A percentile compares a stretch with the other conserved stretches of the same genome.
phyloP scores from a whole-genome alignment of 2,113 vertebrate species.

The Paratilapia polleni region DNA sequence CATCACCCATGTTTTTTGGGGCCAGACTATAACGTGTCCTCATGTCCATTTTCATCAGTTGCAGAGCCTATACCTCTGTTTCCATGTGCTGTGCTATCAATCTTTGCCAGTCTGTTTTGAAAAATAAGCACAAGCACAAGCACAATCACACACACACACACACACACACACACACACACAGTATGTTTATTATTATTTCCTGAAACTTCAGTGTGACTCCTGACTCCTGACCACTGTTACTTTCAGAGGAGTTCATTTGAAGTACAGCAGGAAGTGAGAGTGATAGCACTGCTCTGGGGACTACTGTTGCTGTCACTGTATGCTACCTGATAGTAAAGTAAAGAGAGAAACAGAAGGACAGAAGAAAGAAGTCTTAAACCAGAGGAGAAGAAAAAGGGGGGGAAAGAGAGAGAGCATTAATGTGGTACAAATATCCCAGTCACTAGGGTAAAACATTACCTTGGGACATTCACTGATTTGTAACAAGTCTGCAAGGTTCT shows the following conservation, averaged over 20 bases:
- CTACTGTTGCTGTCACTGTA: slow-evolving; percentile 10
- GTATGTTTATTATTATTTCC: slow-evolving; percentile 41
- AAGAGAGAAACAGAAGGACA: slow-evolving; percentile 3
- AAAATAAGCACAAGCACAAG: slow-evolving; percentile 16
- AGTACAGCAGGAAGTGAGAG: slow-evolving; percentile 57
- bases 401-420: background rate
- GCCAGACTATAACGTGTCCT: background rate
- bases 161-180: background rate
- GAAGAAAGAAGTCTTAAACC: slow-evolving; percentile 1
- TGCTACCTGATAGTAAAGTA: slow-evolving; percentile 5
- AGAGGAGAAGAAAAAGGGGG: background rate
- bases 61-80: slow-evolving; percentile 2
- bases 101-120: slow-evolving; percentile 13
- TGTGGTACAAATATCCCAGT: background rate
- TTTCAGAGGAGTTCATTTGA: slow-evolving; percentile 57
- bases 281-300: slow-evolving; percentile 46
- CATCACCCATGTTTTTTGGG: slow-evolving; percentile 3
- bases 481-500: background rate
- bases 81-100: slow-evolving; percentile 16
- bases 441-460: background rate
- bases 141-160: background rate
- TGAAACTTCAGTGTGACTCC: slow-evolving; percentile 45
- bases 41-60: slow-evolving; percentile 9
- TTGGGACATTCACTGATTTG: background rate
- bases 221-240: slow-evolving; percentile 39